These are phyloP conservation scores for Athripsodes cinereus DNA, from an alignment of 2,888 invertebrate genomes.

Conservation along the genomic window DNA sequence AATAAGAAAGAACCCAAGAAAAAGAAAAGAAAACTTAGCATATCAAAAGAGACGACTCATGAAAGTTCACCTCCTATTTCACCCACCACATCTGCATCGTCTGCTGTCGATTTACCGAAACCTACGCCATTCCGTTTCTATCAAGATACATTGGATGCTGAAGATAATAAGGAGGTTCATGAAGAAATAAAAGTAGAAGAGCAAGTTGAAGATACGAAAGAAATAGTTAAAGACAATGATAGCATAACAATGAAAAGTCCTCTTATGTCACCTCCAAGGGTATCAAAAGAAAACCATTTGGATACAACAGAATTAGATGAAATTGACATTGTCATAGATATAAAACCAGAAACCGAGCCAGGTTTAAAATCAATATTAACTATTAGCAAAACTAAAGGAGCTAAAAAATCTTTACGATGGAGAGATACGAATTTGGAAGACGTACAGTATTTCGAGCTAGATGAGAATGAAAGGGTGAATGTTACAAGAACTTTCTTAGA, in stretches of 20 bases:
- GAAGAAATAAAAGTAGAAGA: constrained; percentile 36
- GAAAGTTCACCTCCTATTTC: constrained; percentile 49
- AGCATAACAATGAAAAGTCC: constrained; percentile 28
- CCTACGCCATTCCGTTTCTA: constrained; percentile 70
- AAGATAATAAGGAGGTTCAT: constrained; percentile 40
- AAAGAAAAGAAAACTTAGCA: constrained; percentile 66
- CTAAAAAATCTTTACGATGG: constrained; percentile 78
- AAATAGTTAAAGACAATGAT: constrained; percentile 28
- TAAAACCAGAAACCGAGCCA: constrained; percentile 31
- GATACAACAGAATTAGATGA: constrained; percentile 1
- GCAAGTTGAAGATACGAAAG: not conserved
- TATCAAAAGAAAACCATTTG: not conserved
- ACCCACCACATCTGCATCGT: constrained; percentile 35
- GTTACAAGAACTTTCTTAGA: constrained; percentile 88
- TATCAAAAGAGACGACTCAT: constrained; percentile 58
- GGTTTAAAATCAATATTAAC: constrained; percentile 71
- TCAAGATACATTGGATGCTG: constrained; percentile 80
- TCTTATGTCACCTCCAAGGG: constrained; percentile 16
- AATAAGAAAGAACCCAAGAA: constrained; percentile 72
- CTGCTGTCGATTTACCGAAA: constrained; percentile 38
- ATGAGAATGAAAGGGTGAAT: constrained; percentile 94
- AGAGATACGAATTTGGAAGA: constrained; percentile 75
- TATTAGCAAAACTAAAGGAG: constrained; percentile 67
- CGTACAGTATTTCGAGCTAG: constrained; percentile 86
- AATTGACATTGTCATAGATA: constrained; percentile 26